phyloP scores from a whole-genome alignment of 2,888 invertebrate species.

The Imbricaverruca yamaguchii region DNA sequence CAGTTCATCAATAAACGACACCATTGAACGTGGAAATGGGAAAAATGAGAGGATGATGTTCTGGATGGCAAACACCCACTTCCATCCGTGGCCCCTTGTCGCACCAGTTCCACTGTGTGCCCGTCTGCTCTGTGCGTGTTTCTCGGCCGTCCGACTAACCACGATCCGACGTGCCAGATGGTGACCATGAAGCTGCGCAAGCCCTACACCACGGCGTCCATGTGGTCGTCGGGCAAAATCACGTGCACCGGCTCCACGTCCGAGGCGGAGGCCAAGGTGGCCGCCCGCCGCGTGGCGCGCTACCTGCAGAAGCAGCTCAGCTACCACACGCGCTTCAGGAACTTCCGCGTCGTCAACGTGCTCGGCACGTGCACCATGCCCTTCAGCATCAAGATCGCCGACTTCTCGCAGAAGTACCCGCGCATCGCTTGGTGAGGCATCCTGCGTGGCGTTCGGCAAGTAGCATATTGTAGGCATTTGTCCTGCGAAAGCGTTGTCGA shows the following conservation, averaged over 20 bases:
- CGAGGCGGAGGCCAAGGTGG: constrained; percentile 71
- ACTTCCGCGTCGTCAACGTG: constrained; percentile 95
- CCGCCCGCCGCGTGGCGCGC: constrained; percentile 85
- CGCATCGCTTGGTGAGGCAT: constrained; percentile 54
- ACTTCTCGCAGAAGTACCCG: constrained; percentile 79
- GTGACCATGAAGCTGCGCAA: constrained; percentile 93
- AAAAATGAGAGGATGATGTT: no score
- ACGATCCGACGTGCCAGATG: constrained; percentile 52
- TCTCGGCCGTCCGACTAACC: no score
- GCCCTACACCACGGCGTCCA: constrained; percentile 92
- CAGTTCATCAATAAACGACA: no score
- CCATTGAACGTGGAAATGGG: no score
- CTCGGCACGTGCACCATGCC: constrained; percentile 96
- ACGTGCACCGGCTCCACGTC: constrained; percentile 65
- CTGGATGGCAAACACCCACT: no score
- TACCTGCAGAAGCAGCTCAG: constrained; percentile 78
- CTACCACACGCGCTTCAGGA: constrained; percentile 79
- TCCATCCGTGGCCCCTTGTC: no score
- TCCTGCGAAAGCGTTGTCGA: no score
- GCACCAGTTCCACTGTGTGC: no score
- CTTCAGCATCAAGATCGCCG: constrained; percentile 88
- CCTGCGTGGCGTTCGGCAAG: no score
- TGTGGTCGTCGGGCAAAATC: constrained; percentile 97
- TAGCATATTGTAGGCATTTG: no score
- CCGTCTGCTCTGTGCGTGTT: no score